Base-by-base conservation (phyloP, 2,888 invertebrate species). In the Oscheius onirici region DNA sequence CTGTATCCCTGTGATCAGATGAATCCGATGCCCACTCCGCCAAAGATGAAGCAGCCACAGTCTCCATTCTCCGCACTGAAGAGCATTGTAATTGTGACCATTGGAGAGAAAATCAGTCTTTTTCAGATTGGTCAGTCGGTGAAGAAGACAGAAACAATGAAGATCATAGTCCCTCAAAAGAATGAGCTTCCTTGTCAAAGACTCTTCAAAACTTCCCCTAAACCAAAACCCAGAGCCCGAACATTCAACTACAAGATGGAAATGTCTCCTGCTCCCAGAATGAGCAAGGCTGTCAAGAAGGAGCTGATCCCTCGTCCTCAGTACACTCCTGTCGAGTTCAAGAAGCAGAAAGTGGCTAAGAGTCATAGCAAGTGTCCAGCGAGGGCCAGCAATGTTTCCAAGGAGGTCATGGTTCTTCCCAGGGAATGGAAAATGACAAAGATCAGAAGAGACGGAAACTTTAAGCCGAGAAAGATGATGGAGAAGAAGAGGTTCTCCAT, bases 221-320 rank as follows among this genome's bases (percentile, higher is more conserved):
- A 34, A 6, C 46, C 49, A n/a, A 60, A 60, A 22, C 60, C 60
- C 13, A 22, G 49, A 17, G 49, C n/a, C 24, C 22, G 46, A 10
- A 22, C 15, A 2, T 63, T 63, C 26, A 63, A 63, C 28, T 63
- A 63, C 46, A 63, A 63, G n/a, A 10, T 63, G 46, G 63, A 63
- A 20, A 17, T 63, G n/a, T 11, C 49, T n/a, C 49, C 63, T 20
- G 63, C 24, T n/a, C 57, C 28, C 8, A 58, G n/a, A 22, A 46
- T 46, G 46, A 46, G 5, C 20, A 17, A 17, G 46, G 11, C 3
- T 46, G n/a, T 20, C 3, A 46, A 46, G 46, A 46, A 20, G 11
- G n/a, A 46, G 3, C 15, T 15, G n/a, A 11, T 17, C n/a, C 46
- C 46, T 46, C 46, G 46, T 17, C n/a, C 13, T 46, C 46, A 46